Conservation (phyloP, 2,888 invertebrate species). For the Phaedon cochleariae region DNA sequence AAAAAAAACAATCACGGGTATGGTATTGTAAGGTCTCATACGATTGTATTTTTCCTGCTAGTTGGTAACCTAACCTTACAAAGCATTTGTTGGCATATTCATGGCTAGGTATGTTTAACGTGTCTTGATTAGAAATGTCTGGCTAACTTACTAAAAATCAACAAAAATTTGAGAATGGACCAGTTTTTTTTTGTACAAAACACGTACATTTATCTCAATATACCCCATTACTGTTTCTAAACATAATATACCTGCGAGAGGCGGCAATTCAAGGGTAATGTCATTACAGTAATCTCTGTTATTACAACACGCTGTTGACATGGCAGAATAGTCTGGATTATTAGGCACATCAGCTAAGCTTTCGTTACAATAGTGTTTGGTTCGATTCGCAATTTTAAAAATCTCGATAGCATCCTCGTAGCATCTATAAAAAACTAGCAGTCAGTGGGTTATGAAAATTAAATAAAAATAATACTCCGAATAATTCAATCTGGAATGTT, state of each 20-base stretch:
- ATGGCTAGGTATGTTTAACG: not conserved
- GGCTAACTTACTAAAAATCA: not conserved
- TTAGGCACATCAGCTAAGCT: conserved; percentile 34
- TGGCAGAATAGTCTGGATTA: conserved; percentile 47
- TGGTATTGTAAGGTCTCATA: too few species aligned
- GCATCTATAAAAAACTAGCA: conserved; percentile 53
- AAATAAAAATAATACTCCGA: conserved; percentile 12
- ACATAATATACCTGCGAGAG: conserved; percentile 23
- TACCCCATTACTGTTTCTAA: conserved; percentile 25
- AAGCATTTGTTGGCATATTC: not conserved
- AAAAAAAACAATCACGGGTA: too few species aligned
- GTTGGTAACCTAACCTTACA: too few species aligned
- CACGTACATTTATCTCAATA: conserved; percentile 24
- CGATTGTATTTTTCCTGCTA: too few species aligned
- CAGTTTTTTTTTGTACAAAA: conserved; percentile 14
- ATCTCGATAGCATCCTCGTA: conserved; percentile 44
- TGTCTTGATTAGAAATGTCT: not conserved
- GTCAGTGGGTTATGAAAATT: conserved; percentile 26
- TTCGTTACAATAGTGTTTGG: conserved; percentile 53
- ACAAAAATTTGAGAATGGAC: conserved; percentile 24
- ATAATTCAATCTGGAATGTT: too few species aligned
- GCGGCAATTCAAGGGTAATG: conserved; percentile 42
- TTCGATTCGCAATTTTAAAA: conserved; percentile 49
- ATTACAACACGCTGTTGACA: conserved; percentile 67
- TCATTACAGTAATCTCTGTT: conserved; percentile 76